These are phyloP conservation scores for Adoxophyes honmai DNA, from an alignment of 1,140 invertebrate species.

Conservation along the genomic window DNA sequence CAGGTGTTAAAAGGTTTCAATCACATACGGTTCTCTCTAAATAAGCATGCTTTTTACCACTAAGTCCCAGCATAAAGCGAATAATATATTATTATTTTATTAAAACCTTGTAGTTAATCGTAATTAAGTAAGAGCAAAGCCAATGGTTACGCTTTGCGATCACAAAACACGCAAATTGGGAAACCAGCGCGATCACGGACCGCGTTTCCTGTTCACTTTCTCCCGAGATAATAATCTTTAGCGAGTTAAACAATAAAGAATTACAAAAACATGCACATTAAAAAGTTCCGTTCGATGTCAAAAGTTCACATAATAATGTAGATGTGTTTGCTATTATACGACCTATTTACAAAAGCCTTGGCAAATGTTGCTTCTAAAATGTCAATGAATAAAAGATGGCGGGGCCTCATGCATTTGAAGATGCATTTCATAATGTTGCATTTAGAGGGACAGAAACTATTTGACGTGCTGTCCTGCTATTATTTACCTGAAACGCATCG, in stretches of 20 bases:
- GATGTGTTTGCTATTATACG: not conserved
- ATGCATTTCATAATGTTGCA: conserved; percentile 2
- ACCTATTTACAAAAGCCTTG: conserved; percentile 2
- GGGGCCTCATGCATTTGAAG: conserved; percentile 1
- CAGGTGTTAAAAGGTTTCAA: too few relatives aligned
- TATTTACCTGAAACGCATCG: not conserved
- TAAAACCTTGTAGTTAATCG: not conserved
- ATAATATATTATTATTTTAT: too few relatives aligned
- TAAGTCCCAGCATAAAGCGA: too few relatives aligned
- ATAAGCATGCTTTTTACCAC: too few relatives aligned
- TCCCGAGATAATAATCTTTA: conserved; percentile 24
- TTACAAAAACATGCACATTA: not conserved
- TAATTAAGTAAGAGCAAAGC: conserved; percentile 3
- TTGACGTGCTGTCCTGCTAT: not conserved
- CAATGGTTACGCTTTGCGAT: conserved; percentile 20
- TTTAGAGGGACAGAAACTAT: not conserved
- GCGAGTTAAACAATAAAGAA: not conserved
- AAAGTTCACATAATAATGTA: not conserved
- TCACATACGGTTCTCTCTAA: too few relatives aligned
- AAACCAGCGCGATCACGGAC: conserved; percentile 21
- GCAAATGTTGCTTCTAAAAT: conserved; percentile 13
- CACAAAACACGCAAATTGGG: conserved; percentile 24
- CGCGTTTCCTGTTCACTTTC: conserved; percentile 27
- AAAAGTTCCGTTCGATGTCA: not conserved
- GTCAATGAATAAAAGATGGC: not conserved